Evolutionary conservation across 2,797 vertebrate genomes (phyloP).

Genomic region (Pachyuromys duprasi): DNA sequence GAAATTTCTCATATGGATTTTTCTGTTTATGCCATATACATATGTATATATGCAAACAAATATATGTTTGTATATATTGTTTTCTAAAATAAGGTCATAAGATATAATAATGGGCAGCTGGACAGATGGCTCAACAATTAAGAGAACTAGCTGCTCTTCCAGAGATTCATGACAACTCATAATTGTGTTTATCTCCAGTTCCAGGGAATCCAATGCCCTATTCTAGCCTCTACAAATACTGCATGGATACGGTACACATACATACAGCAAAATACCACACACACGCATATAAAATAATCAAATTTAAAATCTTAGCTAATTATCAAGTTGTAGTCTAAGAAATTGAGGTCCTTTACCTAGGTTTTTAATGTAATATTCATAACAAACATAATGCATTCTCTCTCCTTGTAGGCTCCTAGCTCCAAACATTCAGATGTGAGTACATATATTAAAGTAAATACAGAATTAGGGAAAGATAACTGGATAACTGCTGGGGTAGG

Average conservation of each 20-base stretch:
- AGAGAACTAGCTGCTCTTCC: not conserved
- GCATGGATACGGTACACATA: not conserved
- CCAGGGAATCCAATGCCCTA: not conserved
- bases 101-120: not conserved
- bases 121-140: not conserved
- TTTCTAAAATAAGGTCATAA: conserved; percentile 27
- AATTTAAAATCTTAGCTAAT: not conserved
- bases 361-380: not conserved
- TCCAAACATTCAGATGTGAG: not conserved
- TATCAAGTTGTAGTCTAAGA: not conserved
- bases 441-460: not conserved
- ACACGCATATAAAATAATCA: not conserved
- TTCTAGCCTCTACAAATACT: not conserved
- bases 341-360: not conserved
- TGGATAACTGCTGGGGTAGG: not conserved
- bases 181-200: not conserved
- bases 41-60: not conserved
- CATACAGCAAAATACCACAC: not conserved
- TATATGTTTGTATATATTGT: not conserved
- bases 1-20: conserved; percentile 41
- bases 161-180: not conserved
- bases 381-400: not conserved
- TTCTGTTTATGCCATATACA: not conserved
- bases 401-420: not conserved
- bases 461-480: not conserved